phyloP scores from a whole-genome alignment of 2,113 vertebrate species.

The Steatornis caripensis region DNA sequence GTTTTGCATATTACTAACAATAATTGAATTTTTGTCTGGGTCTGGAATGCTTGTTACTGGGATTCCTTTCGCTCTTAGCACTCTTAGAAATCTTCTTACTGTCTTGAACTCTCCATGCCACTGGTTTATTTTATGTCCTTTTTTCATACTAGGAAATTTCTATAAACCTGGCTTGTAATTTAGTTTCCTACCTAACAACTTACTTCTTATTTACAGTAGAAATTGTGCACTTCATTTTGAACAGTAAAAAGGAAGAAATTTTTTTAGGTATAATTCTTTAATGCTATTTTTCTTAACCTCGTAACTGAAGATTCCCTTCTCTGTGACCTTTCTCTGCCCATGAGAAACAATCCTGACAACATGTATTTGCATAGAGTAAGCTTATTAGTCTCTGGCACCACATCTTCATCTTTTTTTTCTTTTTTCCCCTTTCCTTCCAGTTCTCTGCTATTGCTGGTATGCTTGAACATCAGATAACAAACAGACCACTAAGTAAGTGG shows the following conservation, averaged over 20 bases:
- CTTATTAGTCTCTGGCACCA: not conserved
- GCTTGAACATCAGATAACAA: slow-evolving; percentile 31
- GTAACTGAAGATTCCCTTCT: not conserved
- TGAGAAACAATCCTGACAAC: not conserved
- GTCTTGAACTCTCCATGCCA: not conserved
- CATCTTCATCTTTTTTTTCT: not conserved
- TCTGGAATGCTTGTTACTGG: not conserved
- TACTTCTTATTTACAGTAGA: not conserved
- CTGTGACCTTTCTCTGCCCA: not conserved
- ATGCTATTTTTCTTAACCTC: not conserved
- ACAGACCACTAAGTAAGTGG: not conserved
- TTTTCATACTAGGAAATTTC: not conserved
- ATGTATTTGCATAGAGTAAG: not conserved
- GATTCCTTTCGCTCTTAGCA: not conserved
- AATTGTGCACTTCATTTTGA: not conserved
- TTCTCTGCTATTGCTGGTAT: not conserved
- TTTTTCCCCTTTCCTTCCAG: not conserved
- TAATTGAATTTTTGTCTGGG: not conserved
- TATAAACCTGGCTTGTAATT: not conserved
- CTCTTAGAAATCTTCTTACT: not conserved
- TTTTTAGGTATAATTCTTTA: not conserved
- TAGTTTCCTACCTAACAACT: not conserved
- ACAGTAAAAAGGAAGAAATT: not conserved
- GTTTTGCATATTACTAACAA: not conserved
- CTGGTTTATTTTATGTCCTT: not conserved